A percentile compares a stretch with the other conserved stretches of the same genome.
phyloP scores from a whole-genome alignment of 2,113 vertebrate species.

The Tychaedon coryphoeus region DNA sequence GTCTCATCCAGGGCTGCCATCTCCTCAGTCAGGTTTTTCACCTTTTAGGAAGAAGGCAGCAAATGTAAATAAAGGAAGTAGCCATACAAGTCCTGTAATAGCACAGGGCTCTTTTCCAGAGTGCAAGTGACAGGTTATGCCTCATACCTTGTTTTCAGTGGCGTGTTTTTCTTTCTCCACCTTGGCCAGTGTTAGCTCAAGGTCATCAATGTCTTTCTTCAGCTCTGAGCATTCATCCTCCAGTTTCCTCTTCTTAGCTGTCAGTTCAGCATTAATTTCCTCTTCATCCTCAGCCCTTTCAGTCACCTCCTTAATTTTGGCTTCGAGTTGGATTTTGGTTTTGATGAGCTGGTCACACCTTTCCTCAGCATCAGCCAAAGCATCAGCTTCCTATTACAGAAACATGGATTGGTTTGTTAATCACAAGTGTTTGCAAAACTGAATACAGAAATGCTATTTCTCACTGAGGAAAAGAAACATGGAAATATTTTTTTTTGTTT shows the following conservation, averaged over 20 bases:
- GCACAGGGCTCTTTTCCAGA: neutral
- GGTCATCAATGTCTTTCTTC: conserved; percentile 58
- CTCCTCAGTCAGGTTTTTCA: no score
- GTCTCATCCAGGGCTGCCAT: no score
- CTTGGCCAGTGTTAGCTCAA: no score
- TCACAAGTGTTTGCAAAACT: fast-evolving
- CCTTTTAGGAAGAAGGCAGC: no score
- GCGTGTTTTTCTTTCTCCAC: no score
- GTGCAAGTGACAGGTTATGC: no score
- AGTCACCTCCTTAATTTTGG: conserved; percentile 81
- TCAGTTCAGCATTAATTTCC: conserved; percentile 80
- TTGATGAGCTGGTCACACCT: conserved; percentile 89
- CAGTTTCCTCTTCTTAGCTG: conserved; percentile 77
- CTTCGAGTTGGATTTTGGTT: conserved; percentile 84
- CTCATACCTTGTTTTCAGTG: no score
- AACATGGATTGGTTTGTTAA: neutral
- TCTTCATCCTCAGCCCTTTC: conserved; percentile 85
- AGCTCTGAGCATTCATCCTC: conserved; percentile 82
- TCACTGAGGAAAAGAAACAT: fast-evolving
- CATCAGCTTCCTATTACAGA: conserved; percentile 78
- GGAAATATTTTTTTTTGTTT: neutral
- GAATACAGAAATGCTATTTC: fast-evolving
- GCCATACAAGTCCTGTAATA: no score
- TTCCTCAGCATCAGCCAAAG: conserved; percentile 85
- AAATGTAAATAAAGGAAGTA: no score